phyloP scores from a whole-genome alignment of 2,888 invertebrate genomes.

The Acanthopleura granulata region DNA sequence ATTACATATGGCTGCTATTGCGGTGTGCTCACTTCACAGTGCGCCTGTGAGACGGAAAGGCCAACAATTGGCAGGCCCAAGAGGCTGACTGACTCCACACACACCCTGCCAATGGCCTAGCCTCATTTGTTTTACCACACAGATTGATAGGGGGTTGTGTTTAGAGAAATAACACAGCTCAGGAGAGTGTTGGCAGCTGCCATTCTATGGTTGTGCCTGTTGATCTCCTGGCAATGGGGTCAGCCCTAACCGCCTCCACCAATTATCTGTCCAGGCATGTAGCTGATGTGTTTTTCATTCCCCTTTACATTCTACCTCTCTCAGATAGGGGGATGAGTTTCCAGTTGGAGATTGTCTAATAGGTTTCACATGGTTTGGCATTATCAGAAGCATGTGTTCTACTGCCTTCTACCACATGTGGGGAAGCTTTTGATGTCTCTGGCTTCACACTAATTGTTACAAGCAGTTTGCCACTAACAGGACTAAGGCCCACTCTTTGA shows the following conservation, averaged over 20 bases:
- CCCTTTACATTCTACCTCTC: background rate
- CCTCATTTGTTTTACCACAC: constrained; percentile 17
- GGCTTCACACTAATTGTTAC: background rate
- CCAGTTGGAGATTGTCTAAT: background rate
- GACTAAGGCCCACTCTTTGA: background rate
- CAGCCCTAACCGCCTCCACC: background rate
- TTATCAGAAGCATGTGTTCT: constrained; percentile 3
- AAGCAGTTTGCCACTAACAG: constrained; percentile 7
- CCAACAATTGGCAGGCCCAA: no score
- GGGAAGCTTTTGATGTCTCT: constrained; percentile 2
- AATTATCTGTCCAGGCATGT: constrained; percentile 1
- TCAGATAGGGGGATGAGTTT: background rate
- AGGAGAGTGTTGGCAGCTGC: constrained; percentile 14
- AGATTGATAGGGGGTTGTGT: constrained; percentile 6
- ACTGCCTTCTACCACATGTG: background rate
- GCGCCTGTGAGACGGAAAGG: background rate
- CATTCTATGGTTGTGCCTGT: background rate
- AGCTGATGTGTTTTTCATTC: constrained; percentile 12
- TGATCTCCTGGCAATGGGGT: constrained; percentile 1
- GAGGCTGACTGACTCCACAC: no score
- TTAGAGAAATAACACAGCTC: constrained; percentile 13
- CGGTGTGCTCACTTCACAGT: background rate
- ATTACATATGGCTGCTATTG: background rate
- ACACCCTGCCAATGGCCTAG: background rate
- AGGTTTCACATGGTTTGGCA: background rate